Base-by-base conservation (phyloP, 2,797 vertebrate genomes). In the Macrochelys suwanniensis region DNA sequence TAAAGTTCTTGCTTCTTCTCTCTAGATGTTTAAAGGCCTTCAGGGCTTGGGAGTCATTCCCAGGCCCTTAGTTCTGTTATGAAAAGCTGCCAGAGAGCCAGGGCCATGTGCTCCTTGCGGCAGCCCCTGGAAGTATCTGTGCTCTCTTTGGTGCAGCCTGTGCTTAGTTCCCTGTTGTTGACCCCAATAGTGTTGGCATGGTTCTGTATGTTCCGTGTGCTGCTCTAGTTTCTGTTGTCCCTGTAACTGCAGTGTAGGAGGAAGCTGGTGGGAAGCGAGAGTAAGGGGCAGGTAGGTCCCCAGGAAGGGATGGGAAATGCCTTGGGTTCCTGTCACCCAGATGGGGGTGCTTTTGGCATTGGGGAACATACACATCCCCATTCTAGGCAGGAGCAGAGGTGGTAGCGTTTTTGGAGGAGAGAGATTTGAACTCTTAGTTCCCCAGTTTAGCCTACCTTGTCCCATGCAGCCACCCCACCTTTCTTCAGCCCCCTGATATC, bases 211-310 rank as follows among this genome's bases (percentile, higher is more conserved):
- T 33, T 33, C 0, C 47, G 23, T 57, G 57, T 84, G 80, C 61
- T 45, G 21, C 16, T 77, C 45, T 50, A 19, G 89, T 53, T 74
- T 57, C 80, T 54, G 7, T 71, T 89, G 51, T 59, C 28, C 87
- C 49, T 76, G 13, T 80, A 80, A 45, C 28, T 1, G 4, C 61
- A 59, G 2, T 56, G 21, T 5, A 10, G 79, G 51, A 54, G 51
- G 79, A 25, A 61, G 49, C 84, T 71, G n/a, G 21, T 42, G 68
- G 21, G 68, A 56, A 65, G 47, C 0, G 1, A 3, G 53, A 15
- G 51, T 19, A 11, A 49, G 45, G 61, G 33, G 28, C 65, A 33
- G 68, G 57, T 68, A 17, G 80, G 76, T 90, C 68, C 82, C 56
- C 37, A 6, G 82, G 25, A 16, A 45, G 45, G 45, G 7, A 15